Evolutionary conservation across 2,113 vertebrate genomes (phyloP).

Genomic region (Mormoops blainvillei): DNA sequence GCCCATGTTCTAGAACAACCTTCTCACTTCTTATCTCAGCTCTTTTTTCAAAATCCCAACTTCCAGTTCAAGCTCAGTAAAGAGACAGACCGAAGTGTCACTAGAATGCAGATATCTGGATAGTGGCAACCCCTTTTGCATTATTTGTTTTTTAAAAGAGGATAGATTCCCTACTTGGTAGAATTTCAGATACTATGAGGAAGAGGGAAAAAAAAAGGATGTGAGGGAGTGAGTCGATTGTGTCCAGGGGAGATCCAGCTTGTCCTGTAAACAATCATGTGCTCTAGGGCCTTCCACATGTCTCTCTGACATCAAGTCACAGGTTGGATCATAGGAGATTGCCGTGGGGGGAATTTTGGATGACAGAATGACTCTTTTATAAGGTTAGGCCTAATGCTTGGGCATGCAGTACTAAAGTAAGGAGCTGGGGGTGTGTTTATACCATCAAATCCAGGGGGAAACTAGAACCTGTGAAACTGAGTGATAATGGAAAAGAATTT

Average conservation of each 20-base stretch:
- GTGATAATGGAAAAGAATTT: background rate
- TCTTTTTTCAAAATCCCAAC: background rate
- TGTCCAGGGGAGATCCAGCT: background rate
- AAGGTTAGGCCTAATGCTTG: background rate
- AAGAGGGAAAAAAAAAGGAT: background rate
- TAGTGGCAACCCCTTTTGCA: background rate
- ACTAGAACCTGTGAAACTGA: background rate
- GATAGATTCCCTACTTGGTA: background rate
- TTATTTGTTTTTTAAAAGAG: background rate
- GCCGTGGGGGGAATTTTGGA: background rate
- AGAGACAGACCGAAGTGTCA: background rate
- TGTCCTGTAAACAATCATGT: background rate
- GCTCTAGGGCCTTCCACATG: background rate
- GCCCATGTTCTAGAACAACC: background rate
- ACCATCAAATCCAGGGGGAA: background rate
- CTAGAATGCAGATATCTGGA: background rate
- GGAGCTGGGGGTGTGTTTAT: rapidly evolving
- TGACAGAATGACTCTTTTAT: background rate
- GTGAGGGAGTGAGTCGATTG: background rate
- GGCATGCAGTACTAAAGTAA: background rate
- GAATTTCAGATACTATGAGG: background rate
- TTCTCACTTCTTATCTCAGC: background rate
- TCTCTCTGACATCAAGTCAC: background rate
- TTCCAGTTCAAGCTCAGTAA: background rate
- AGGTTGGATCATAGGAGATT: background rate